These are phyloP conservation scores for Allacma fusca DNA, from an alignment of 2,888 invertebrate species.

Conservation along the genomic window DNA sequence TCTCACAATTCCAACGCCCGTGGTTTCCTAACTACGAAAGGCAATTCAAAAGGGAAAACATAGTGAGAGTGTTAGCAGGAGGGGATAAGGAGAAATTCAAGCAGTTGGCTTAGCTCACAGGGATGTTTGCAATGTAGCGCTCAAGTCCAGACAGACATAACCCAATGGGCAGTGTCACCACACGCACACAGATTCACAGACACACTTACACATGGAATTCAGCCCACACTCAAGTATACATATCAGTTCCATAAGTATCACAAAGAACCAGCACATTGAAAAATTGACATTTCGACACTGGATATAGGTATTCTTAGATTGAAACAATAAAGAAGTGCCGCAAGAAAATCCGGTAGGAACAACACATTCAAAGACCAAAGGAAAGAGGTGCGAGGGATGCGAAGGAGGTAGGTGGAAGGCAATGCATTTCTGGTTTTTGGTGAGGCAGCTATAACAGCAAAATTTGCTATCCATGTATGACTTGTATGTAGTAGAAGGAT, in stretches of 20 bases:
- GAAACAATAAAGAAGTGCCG: conserved; percentile 46
- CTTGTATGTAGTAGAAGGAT: not conserved
- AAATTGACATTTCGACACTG: conserved; percentile 30
- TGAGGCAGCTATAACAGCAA: conserved; percentile 36
- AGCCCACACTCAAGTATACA: not conserved
- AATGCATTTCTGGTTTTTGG: conserved; percentile 44
- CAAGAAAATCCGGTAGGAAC: conserved; percentile 45
- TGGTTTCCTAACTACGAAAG: not conserved
- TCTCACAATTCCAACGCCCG: not conserved
- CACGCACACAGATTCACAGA: not conserved
- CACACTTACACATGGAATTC: not conserved
- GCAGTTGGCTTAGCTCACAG: conserved; percentile 1
- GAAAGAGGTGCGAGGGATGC: conserved; percentile 33
- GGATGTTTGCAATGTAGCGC: not conserved
- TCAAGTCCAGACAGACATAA: not conserved
- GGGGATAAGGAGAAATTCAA: not conserved
- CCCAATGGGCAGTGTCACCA: not conserved
- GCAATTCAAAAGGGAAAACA: not conserved
- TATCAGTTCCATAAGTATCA: too few relatives aligned
- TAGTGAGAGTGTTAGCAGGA: not conserved
- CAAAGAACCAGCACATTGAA: not conserved
- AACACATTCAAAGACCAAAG: conserved; percentile 47
- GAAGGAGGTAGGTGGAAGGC: not conserved
- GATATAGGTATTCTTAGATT: conserved; percentile 30
- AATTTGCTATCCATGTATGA: conserved; percentile 24